Percentiles rank a stretch among this genome's conserved stretches.
These are phyloP conservation scores for Scaptomyza tumidula DNA, from an alignment of 2,888 invertebrate genomes.

Conservation along the genomic window DNA sequence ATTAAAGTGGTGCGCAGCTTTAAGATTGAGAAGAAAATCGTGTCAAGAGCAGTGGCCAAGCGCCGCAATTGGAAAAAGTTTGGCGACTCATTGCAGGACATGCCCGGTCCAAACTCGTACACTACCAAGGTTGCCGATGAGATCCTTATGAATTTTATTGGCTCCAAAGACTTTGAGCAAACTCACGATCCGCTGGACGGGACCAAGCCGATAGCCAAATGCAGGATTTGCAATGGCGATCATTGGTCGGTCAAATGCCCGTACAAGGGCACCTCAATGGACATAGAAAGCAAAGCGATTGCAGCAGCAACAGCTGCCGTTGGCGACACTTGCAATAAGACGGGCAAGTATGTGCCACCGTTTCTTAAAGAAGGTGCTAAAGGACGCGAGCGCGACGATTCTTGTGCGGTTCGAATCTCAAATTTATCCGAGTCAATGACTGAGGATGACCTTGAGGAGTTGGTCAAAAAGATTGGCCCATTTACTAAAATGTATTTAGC, in stretches of 20 bases:
- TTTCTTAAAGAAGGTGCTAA: slow-evolving; percentile 93
- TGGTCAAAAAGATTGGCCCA: slow-evolving; percentile 96
- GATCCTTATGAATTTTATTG: slow-evolving; percentile 96
- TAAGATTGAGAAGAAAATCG: slow-evolving; percentile 94
- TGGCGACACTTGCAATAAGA: slow-evolving; percentile 69
- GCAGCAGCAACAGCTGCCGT: slow-evolving; percentile 72
- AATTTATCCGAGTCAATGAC: slow-evolving; percentile 98
- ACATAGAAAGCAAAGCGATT: slow-evolving; percentile 86
- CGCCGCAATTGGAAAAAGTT: slow-evolving; percentile 98
- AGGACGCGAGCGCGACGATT: slow-evolving; percentile 90
- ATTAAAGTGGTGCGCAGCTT: slow-evolving; percentile 94
- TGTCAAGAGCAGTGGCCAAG: slow-evolving; percentile 95
- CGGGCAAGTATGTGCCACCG: slow-evolving; percentile 93
- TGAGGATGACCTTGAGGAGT: slow-evolving; percentile 97
- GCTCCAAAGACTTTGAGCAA: slow-evolving; percentile 94
- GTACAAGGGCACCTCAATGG: slow-evolving; percentile 95
- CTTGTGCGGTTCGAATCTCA: slow-evolving; percentile 97
- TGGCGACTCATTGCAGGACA: slow-evolving; percentile 94
- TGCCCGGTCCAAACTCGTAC: slow-evolving; percentile 97
- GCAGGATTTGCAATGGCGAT: slow-evolving; percentile 96
- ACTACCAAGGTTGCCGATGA: slow-evolving; percentile 98
- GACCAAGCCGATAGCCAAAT: slow-evolving; percentile 90
- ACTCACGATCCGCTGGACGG: slow-evolving; percentile 94
- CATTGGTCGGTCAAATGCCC: slow-evolving; percentile 99
- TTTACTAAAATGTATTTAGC: slow-evolving; percentile 97